These are phyloP conservation scores for Cetonia aurata DNA, from an alignment of 2,888 invertebrate species.

Conservation along the genomic window DNA sequence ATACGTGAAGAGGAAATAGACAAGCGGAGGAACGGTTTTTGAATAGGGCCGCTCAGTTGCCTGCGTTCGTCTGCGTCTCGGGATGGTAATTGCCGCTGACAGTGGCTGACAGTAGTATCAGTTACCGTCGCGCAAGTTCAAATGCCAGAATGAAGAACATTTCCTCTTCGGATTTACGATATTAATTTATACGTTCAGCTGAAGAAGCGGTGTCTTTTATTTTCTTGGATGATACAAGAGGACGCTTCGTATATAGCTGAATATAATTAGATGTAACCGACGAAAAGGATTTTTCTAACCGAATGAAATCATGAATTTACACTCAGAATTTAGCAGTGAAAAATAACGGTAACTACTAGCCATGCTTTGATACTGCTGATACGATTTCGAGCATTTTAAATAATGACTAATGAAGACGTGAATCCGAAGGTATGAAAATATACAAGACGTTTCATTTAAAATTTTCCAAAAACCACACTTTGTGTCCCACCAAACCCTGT, in stretches of 20 bases:
- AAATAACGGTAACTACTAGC: neutral
- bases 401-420: no score
- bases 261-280: constrained; percentile 30
- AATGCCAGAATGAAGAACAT: constrained; percentile 39
- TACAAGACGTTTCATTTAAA: no score
- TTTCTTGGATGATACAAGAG: neutral
- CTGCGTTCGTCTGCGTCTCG: constrained; percentile 21
- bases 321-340: constrained; percentile 5
- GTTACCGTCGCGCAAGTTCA: constrained; percentile 38
- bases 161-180: constrained; percentile 27
- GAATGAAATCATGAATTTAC: constrained; percentile 26
- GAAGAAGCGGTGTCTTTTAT: neutral
- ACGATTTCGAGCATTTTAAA: no score
- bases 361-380: no score
- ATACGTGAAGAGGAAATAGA: constrained; percentile 22
- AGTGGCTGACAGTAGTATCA: constrained; percentile 39
- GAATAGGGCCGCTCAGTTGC: constrained; percentile 31
- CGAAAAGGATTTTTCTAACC: constrained; percentile 21
- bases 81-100: constrained; percentile 37
- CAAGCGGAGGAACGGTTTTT: constrained; percentile 10
- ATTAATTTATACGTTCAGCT: constrained; percentile 32
- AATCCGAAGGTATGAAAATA: no score
- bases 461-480: no score
- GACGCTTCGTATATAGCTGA: neutral
- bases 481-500: no score